Percentiles rank a stretch among this genome's conserved stretches.
phyloP scores from a whole-genome alignment of 2,113 vertebrate genomes.

The Bombycilla garrulus region DNA sequence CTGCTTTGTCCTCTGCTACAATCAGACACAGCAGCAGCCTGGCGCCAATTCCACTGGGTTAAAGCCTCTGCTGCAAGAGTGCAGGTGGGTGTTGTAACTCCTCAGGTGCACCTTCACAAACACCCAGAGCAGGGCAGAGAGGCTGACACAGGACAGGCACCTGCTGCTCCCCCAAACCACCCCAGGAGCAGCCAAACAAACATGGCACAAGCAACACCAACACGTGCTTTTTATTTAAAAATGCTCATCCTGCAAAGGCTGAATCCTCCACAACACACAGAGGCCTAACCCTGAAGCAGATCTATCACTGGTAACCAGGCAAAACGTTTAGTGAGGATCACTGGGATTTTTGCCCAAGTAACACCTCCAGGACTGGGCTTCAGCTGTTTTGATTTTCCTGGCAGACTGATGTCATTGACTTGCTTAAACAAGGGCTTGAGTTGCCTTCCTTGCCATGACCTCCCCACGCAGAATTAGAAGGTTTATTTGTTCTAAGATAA shows the following conservation, averaged over 20 bases:
- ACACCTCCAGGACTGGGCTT: not conserved
- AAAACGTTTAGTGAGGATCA: not conserved
- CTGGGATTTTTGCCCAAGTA: not conserved
- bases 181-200: not conserved
- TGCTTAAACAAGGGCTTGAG: constrained; percentile 3
- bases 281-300: not conserved
- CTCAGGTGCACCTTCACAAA: not conserved
- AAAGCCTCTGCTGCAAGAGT: not conserved
- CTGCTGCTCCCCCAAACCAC: not conserved
- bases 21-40: not conserved
- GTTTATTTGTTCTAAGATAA: constrained; percentile 66
- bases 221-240: not conserved
- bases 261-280: not conserved
- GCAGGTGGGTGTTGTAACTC: not conserved
- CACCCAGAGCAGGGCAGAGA: not conserved
- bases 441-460: constrained; percentile 13
- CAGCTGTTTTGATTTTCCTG: constrained; percentile 37
- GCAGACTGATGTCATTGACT: constrained; percentile 1
- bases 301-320: not conserved
- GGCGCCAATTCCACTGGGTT: not conserved
- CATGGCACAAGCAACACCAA: not conserved
- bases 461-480: not conserved
- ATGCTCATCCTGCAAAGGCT: accelerated
- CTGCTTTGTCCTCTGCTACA: not conserved
- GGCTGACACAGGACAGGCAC: not conserved